phyloP scores from a whole-genome alignment of 2,113 vertebrate genomes.

The Sciurus niger region DNA sequence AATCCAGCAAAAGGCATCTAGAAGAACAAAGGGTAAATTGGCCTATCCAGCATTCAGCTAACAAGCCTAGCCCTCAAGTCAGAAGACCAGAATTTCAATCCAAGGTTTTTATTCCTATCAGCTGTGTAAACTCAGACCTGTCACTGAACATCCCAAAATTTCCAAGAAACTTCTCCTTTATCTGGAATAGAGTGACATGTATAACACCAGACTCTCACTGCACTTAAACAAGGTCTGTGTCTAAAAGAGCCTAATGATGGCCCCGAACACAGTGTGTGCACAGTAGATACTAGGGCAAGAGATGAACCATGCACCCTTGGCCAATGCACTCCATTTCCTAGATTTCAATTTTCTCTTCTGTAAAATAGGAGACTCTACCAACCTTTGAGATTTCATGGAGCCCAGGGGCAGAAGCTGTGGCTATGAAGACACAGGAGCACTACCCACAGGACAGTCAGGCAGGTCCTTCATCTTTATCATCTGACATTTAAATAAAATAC shows the following conservation, averaged over 20 bases:
- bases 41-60: neutral
- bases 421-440: neutral
- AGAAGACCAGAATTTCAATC: neutral
- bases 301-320: neutral
- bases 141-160: neutral
- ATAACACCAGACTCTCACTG: neutral
- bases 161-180: neutral
- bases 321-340: neutral
- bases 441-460: fast-evolving
- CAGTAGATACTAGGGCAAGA: neutral
- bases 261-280: neutral
- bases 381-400: neutral
- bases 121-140: neutral
- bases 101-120: neutral
- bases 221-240: neutral
- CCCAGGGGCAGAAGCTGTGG: neutral
- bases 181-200: neutral
- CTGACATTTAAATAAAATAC: slow-evolving; percentile 9
- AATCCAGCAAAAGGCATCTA: neutral
- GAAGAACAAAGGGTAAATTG: neutral
- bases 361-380: neutral
- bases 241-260: neutral
- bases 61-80: neutral
- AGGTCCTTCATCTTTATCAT: neutral
- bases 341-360: neutral